Evolutionary conservation across 2,113 vertebrate genomes (phyloP), one percentile per base, ranked within the genome.

Genomic region (Pyxicephalus adspersus): DNA sequence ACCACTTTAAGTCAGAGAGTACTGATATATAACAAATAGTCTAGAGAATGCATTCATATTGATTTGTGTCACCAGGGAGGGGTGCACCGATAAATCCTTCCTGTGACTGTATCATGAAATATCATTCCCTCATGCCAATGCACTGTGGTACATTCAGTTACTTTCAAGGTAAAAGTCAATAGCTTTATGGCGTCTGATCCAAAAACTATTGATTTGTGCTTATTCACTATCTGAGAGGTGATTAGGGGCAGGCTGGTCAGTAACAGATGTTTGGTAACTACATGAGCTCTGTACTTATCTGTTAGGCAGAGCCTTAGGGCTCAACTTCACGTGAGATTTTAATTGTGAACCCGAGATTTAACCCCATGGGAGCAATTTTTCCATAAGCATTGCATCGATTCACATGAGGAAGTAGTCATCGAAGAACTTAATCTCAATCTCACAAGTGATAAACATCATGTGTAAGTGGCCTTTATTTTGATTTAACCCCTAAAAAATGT

Each of bases 181-280:
- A 73, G 19, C 20, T 22, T 5, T 55, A 29, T 57, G 51, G 70
- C 18, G 19, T 18, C 51, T 20, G 11, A 13, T 57, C 28, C 20
- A 6, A 20, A 22, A 55, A 18, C 8, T 28, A 73, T 57, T 57
- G 70, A 57, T 73, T 73, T 55, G 7, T 72, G 68, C 68, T 57
- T 72, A 72, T 72, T 57, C 26, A 13, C 68, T 29, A 57, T 55
- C 22, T 20, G 9, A 34, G 52, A 57, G 51, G 28, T 58, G 54
- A 58, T 73, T 15, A n/a, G 55, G 20, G 13, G 31, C 70, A 15
- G 29, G 22, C 5, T 51, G 45, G 66, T 5, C n/a, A 26, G 50
- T 22, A 52, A 52, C 45, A 51, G 45, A 25, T 70, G n/a, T 28
- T 38, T 25, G 29, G 38, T 70, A 26, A 70, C 51, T 19, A 17